phyloP scores from a whole-genome alignment of 1,140 invertebrate genomes.

The Sitophilus oryzae region DNA sequence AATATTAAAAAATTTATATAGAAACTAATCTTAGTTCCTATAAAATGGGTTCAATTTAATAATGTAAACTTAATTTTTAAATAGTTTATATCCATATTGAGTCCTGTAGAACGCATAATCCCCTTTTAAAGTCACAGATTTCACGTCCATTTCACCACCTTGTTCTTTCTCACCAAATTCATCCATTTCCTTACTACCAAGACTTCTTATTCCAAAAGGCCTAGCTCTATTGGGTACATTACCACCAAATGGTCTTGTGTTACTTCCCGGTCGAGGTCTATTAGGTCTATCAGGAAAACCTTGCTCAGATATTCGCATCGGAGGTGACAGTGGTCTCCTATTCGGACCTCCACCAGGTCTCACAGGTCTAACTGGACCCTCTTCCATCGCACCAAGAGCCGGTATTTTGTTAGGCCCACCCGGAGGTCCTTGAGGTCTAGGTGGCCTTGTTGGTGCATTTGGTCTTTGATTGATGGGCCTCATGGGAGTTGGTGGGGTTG shows the following conservation, averaged over 20 bases:
- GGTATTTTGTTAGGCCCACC: not conserved
- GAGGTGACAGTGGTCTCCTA: slow-evolving; percentile 5
- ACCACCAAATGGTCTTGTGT: not conserved
- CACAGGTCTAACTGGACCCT: slow-evolving; percentile 1
- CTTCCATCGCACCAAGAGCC: not conserved
- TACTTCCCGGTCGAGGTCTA: not conserved
- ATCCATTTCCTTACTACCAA: not conserved
- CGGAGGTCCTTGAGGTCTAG: slow-evolving; percentile 4
- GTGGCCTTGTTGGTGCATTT: slow-evolving; percentile 2
- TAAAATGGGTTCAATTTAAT: too few species aligned
- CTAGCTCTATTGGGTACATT: not conserved
- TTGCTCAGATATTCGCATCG: too few species aligned
- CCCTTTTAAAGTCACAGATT: slow-evolving; percentile 1
- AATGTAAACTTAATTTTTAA: too few species aligned
- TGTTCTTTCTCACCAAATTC: not conserved
- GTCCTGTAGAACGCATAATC: slow-evolving; percentile 13
- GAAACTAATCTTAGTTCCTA: too few species aligned
- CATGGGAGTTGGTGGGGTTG: not conserved
- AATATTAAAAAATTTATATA: too few species aligned
- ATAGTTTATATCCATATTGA: slow-evolving; percentile 10
- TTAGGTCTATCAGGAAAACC: not conserved
- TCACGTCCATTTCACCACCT: not conserved
- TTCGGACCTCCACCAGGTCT: slow-evolving; percentile 5
- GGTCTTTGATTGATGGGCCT: not conserved
- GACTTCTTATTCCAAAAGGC: not conserved